Conservation (phyloP, 1,140 invertebrate genomes). For the Aphelinus atriplicis region DNA sequence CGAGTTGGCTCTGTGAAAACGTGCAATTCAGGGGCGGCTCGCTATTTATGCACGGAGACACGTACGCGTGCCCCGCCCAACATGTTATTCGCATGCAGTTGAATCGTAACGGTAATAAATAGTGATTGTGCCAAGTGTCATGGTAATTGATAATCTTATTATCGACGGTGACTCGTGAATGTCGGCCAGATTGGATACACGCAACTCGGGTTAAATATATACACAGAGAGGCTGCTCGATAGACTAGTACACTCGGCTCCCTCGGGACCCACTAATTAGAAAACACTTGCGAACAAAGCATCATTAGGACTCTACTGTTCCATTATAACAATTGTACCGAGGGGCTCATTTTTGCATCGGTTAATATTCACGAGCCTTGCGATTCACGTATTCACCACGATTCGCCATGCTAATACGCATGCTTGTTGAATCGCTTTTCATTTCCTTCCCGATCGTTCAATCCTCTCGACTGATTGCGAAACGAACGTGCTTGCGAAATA, state of each 20-base stretch:
- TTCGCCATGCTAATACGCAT: too few species aligned
- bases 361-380: too few species aligned
- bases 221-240: slow-evolving; percentile 35
- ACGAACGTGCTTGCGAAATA: too few species aligned
- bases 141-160: slow-evolving; percentile 51
- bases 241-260: neutral
- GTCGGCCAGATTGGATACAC: slow-evolving; percentile 48
- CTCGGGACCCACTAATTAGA: slow-evolving; percentile 24
- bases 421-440: too few species aligned
- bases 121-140: slow-evolving; percentile 31
- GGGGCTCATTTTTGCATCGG: too few species aligned
- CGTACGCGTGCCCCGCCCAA: too few species aligned
- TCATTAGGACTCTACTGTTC: slow-evolving; percentile 24
- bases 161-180: slow-evolving; percentile 40
- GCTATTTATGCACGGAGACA: too few species aligned
- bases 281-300: slow-evolving; percentile 23
- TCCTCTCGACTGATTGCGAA: too few species aligned
- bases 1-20: too few species aligned
- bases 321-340: slow-evolving; percentile 2
- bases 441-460: too few species aligned
- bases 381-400: too few species aligned
- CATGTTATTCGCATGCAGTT: neutral
- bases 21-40: too few species aligned
- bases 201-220: slow-evolving; percentile 43
- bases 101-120: slow-evolving; percentile 41